Evolutionary conservation across 1,140 invertebrate species (phyloP).

Genomic region (Calephelis nemesis): DNA sequence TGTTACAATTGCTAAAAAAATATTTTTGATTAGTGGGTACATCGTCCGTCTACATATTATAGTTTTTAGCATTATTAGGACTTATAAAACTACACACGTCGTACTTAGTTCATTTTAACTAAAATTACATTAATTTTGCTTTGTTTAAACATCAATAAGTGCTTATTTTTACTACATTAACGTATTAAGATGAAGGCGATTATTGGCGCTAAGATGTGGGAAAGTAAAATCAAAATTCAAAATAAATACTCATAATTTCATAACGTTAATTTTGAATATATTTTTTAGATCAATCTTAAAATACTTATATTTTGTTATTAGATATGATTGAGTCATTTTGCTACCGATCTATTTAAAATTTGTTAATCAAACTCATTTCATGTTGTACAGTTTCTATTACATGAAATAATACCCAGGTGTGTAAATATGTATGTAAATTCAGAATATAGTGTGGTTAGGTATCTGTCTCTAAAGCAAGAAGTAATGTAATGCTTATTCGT

Average conservation of each 20-base stretch:
- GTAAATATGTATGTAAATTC: conserved; percentile 57
- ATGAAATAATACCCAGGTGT: background rate
- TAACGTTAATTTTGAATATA: conserved; percentile 15
- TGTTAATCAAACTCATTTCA: background rate
- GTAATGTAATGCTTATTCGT: conserved; percentile 25
- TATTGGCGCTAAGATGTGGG: too few species aligned
- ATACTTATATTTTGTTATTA: background rate
- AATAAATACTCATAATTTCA: too few species aligned
- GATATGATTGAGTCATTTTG: too few species aligned
- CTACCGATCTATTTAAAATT: too few species aligned
- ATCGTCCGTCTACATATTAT: conserved; percentile 12
- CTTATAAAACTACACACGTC: conserved; percentile 5
- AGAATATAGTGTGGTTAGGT: conserved; percentile 20
- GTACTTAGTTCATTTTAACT: conserved; percentile 20
- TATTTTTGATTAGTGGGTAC: background rate
- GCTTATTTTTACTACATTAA: background rate
- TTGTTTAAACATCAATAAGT: background rate
- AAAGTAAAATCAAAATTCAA: too few species aligned
- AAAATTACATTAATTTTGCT: background rate
- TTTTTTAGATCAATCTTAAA: background rate
- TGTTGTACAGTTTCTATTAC: background rate
- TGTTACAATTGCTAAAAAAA: background rate
- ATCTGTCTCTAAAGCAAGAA: conserved; percentile 20
- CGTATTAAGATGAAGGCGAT: too few species aligned
- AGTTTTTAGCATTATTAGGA: conserved; percentile 9